A percentile compares a stretch with the other conserved stretches of the same genome.
Evolutionary conservation across 2,113 vertebrate genomes (phyloP).

Genomic region (Mastomys coucha): DNA sequence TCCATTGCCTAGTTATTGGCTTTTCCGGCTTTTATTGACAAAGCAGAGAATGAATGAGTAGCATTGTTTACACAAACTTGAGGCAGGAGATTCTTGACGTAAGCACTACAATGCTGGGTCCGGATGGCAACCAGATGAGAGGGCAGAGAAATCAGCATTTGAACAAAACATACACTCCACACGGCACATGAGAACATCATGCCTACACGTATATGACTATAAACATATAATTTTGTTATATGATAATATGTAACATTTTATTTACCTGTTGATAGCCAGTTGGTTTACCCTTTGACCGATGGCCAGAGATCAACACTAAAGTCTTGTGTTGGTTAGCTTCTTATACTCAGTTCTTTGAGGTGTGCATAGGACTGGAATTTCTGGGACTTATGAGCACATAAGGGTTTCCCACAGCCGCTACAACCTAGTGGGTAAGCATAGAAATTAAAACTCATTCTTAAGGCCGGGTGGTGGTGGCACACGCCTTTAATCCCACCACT

Average conservation of each 20-base stretch:
- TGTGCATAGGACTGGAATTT: not conserved
- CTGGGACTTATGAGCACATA: not conserved
- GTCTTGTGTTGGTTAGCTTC: not conserved
- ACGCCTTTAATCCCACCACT: no score
- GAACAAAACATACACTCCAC: no score
- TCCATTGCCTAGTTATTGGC: no score
- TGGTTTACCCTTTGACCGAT: not conserved
- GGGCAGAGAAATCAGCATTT: no score
- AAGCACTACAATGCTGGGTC: no score
- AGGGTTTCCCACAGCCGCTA: not conserved
- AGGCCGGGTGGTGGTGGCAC: no score
- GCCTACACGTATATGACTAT: not conserved
- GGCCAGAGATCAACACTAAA: not conserved
- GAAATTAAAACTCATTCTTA: slow-evolving; percentile 26
- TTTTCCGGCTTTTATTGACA: no score
- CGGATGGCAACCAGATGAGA: no score
- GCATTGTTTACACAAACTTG: no score
- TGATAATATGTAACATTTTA: not conserved
- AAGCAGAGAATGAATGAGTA: no score
- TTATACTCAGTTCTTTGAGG: not conserved
- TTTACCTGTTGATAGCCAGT: not conserved
- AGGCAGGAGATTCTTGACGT: no score
- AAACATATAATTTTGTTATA: not conserved
- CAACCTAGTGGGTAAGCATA: not conserved
- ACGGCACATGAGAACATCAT: no score